Evolutionary conservation across 2,113 vertebrate genomes (phyloP).

Genomic region (Mormoops blainvillei): DNA sequence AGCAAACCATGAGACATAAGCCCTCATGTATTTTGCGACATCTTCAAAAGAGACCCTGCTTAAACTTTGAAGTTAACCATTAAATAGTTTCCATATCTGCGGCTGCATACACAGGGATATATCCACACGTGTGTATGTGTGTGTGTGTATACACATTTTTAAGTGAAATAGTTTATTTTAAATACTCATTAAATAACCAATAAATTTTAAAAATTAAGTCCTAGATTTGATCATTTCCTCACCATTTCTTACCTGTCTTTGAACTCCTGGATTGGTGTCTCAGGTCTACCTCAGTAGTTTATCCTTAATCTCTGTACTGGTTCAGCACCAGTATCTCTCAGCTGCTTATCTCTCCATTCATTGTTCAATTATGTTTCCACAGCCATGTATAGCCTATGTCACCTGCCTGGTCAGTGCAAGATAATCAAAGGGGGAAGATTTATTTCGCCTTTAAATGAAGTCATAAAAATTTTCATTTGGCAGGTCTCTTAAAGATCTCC

Average conservation of each 20-base stretch:
- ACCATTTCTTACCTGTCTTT: background rate
- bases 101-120: background rate
- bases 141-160: background rate
- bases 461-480: constrained; percentile 13
- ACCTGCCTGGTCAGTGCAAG: background rate
- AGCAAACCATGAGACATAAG: background rate
- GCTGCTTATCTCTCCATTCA: constrained; percentile 26
- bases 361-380: background rate
- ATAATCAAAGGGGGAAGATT: constrained; percentile 56
- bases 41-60: background rate
- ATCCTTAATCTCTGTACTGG: background rate
- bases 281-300: background rate
- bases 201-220: background rate
- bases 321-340: background rate
- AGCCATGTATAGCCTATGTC: background rate
- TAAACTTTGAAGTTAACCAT: background rate
- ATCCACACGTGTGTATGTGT: background rate
- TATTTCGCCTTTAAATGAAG: constrained; percentile 43
- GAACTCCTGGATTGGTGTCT: background rate
- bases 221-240: background rate
- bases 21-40: background rate
- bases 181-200: background rate
- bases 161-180: background rate
- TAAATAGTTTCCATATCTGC: background rate
- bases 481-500: background rate